These are phyloP conservation scores for Pempheris klunzingeri DNA, from an alignment of 2,797 vertebrate species.

Conservation along the genomic window DNA sequence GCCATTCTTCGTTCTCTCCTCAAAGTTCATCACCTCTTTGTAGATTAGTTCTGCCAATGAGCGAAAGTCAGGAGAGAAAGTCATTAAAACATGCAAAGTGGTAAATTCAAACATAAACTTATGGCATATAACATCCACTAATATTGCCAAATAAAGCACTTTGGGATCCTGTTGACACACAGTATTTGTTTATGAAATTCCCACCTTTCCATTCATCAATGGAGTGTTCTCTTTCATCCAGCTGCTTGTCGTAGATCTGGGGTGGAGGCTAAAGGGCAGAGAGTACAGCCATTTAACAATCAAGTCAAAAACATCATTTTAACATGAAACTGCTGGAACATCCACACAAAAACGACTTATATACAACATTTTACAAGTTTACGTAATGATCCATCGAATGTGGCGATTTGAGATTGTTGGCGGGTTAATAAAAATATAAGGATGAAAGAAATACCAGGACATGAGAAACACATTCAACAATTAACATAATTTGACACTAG, in stretches of 20 bases:
- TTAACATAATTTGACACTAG: neutral
- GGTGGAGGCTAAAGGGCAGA: conserved; percentile 91
- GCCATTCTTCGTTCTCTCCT: conserved; percentile 99
- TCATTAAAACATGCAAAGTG: neutral
- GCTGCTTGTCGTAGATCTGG: conserved; percentile 98
- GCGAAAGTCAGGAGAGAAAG: neutral
- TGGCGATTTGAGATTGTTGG: neutral
- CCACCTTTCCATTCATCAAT: conserved; percentile 99
- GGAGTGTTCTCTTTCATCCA: conserved; percentile 99
- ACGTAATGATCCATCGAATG: neutral
- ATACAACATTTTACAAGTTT: neutral
- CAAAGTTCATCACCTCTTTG: conserved; percentile 99
- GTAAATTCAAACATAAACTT: too few species aligned
- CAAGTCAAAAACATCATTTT: neutral
- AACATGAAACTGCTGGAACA: neutral
- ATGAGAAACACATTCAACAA: neutral
- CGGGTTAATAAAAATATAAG: conserved; percentile 6
- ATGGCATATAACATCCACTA: too few species aligned
- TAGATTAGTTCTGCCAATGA: conserved; percentile 95
- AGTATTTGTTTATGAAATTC: neutral
- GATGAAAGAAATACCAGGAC: conserved; percentile 10
- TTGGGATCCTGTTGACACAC: neutral
- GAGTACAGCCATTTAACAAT: neutral
- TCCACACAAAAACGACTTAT: neutral
- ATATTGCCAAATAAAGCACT: neutral